Percentiles rank a stretch among this genome's conserved stretches.
phyloP scores from a whole-genome alignment of 2,113 vertebrate genomes.

The Zapus hudsonius region DNA sequence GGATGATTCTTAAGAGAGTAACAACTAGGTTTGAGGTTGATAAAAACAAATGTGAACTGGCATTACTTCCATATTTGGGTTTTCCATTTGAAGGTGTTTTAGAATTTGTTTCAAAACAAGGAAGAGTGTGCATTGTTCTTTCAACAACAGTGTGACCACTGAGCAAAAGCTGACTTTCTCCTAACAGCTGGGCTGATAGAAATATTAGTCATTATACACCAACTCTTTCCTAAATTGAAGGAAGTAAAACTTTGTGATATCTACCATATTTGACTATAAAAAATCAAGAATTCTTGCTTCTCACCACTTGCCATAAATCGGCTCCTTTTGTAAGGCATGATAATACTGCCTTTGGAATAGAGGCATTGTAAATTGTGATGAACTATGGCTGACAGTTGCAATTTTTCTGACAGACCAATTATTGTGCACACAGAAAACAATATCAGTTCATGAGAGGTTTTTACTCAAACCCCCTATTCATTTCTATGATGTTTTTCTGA shows the following conservation, averaged over 20 bases:
- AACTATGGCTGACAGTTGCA: background rate
- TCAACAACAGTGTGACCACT: background rate
- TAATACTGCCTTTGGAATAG: constrained; percentile 24
- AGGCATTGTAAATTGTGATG: constrained; percentile 57
- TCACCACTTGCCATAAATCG: constrained; percentile 24
- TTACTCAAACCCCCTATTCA: constrained; percentile 52
- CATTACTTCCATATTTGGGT: background rate
- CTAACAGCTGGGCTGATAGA: background rate
- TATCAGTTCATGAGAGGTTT: background rate
- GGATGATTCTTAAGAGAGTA: too few relatives aligned
- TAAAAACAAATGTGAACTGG: background rate
- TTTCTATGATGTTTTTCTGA: background rate
- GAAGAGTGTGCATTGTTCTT: background rate
- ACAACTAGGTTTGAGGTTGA: background rate
- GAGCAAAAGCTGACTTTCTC: background rate
- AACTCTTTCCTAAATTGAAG: background rate
- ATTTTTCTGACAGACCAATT: constrained; percentile 36
- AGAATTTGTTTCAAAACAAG: background rate
- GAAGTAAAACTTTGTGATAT: background rate
- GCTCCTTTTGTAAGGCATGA: constrained; percentile 11
- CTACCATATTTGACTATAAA: background rate
- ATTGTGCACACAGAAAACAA: constrained; percentile 22
- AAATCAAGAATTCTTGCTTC: background rate
- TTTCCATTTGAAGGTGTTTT: background rate
- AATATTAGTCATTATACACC: background rate